Base-by-base conservation (phyloP, 2,888 invertebrate species). In the Leptinotarsa juncta region DNA sequence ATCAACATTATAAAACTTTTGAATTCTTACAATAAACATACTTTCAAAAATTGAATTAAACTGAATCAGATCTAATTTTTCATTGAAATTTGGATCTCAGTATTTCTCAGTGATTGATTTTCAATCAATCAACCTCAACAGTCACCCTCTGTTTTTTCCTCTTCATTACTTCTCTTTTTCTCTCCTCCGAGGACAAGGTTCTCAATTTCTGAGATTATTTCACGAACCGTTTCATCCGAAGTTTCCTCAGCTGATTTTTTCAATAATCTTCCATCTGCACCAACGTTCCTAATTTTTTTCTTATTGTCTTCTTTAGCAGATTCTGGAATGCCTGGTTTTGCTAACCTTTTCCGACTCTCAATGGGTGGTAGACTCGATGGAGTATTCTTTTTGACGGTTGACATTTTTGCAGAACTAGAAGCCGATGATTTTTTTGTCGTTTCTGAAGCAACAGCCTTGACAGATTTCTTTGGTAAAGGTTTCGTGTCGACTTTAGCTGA, bases 1-100 rank as follows among this genome's bases (percentile, higher is more conserved):
- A 20, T 57, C 57, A 57, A 57, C 57, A 23, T 23, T 20, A 57
- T 57, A 57, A 57, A 55, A 57, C 18, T 23, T 20, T 23, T 57
- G 12, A 20, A 2, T 23, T 20, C 14, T n/a, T n/a, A 51, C 16
- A 15, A 15, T 51, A 16, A 51, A 42, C 42, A 42, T 51, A 51
- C 15, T n/a, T n/a, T 4, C 3, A 51, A 51, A 51, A 14, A 5
- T 51, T 0, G 15, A 50, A 4, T 50, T 1, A 32, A 32, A 32
- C 7, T 42, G 42, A 10, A 42, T 42, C 42, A 42, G 42, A 42
- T 42, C 42, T 42, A 42, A 3, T 42, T 42, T 42, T 42, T 42
- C 42, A 10, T 3, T 42, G 2, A 42, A 42, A 42, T 42, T 42
- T 42, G 42, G 3, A 42, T 42, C 10, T 42, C 42, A 10, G 12